Evolutionary conservation across 2,797 vertebrate species (phyloP), one percentile per base, ranked within the genome.

Genomic region (Odontamblyopus lacepedii): DNA sequence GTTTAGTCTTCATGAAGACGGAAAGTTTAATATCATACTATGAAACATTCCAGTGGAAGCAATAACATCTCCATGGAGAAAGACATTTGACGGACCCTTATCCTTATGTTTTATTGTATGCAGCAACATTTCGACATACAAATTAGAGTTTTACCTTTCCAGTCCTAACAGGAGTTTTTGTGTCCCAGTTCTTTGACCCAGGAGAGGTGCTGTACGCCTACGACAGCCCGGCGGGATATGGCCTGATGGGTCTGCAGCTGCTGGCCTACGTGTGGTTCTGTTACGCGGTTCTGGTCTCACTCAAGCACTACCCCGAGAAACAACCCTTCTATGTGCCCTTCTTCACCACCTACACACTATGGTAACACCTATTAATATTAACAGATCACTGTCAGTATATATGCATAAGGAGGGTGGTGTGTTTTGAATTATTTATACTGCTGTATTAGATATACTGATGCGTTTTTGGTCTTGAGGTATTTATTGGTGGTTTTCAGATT

Each of bases 191-290:
- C 85, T 97, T 97, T 67, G 96, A 97, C 85, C 96, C 96, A 2
- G 96, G 96, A 15, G 95, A 96, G 83, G 96, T 98, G 73, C 93
- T 97, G 66, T 98, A 97, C 63, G 95, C 94, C 1, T 97, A 96
- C 2, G 96, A 97, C 92, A 97, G 96, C 53, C 96, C 96, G 0
- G 96, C 96, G 0, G 96, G 96, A 55, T 97, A 97, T 0, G 96
- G 96, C 27, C 92, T 97, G 83, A 97, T 98, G 85, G 93, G 94
- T 19, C 92, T 98, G 74, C 96, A 97, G 94, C 94, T 96, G 81
- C 91, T 96, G 19, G 96, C 96, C 23, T 98, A 96, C 1, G 95
- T 96, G 77, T 98, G 96, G 96, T 98, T 98, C 92, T 96, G 95
- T 91, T 96, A 96, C 0, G 96, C 96, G 0, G 96, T 98, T 62